These are phyloP conservation scores for Thermophis baileyi DNA, from an alignment of 2,113 vertebrate genomes.

Conservation along the genomic window DNA sequence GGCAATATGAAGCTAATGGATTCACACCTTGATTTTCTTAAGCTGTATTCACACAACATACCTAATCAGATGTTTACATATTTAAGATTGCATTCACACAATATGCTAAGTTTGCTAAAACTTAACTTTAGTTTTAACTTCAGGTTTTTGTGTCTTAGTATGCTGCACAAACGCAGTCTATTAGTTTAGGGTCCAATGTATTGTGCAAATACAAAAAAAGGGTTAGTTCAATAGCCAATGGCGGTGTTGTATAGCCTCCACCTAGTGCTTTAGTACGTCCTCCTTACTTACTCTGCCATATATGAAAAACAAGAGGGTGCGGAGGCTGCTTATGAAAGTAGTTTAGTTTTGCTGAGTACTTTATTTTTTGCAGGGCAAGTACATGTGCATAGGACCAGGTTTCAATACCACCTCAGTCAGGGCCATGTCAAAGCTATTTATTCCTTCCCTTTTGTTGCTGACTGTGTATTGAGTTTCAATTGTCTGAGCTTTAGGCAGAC, in stretches of 20 bases:
- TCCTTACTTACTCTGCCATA: not conserved
- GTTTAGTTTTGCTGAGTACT: accelerated
- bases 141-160: not conserved
- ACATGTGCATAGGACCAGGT: not conserved
- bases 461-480: conserved; percentile 46
- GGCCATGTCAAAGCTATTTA: not conserved
- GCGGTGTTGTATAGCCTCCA: not conserved
- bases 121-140: not conserved
- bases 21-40: not conserved
- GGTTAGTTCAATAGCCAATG: not conserved
- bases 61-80: not conserved
- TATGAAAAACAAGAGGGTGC: accelerated
- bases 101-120: not conserved
- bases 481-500: conserved; percentile 41
- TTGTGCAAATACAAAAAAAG: not conserved
- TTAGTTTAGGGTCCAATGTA: not conserved
- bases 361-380: not conserved
- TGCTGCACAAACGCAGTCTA: not conserved
- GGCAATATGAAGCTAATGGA: not conserved
- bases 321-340: not conserved
- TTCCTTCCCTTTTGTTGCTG: not conserved
- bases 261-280: not conserved
- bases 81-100: not conserved
- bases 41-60: not conserved
- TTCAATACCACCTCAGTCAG: accelerated